Evolutionary conservation across 2,888 invertebrate species (phyloP), one percentile per base, ranked within the genome.

Genomic region (Tipula helvola): DNA sequence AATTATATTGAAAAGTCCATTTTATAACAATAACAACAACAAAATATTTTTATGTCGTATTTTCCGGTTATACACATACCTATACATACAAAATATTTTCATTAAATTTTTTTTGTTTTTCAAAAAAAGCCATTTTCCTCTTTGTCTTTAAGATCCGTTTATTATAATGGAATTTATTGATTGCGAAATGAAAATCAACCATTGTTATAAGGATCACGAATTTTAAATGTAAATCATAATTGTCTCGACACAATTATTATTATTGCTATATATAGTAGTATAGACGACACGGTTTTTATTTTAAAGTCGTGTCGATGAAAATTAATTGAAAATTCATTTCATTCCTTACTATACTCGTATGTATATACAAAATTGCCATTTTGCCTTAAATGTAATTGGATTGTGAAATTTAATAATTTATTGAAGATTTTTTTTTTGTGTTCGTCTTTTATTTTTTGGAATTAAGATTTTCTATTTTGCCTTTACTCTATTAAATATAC

Each of bases 141-240:
- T 28, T 71, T 71, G 71, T 71, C 71, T 71, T 57, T 57, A 57
- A 57, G 16, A 16, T 16, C 16, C 16, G 16, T 57, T 5, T 18
- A 57, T 7, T 39, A 39, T 28, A 71, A 71, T 71, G 10, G 71
- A 71, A 71, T 71, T 71, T 71, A 71, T 71, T 71, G 71, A 71
- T 28, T 28, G 28, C 28, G 28, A 28, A 28, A 28, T 71, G 28
- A 28, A 71, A 71, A 28, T 71, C 28, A 71, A 71, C 71, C 71
- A 71, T 71, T 71, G 71, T 71, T 71, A 18, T 3, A 28, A 28
- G 28, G 71, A 71, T 71, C 71, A 71, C 71, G 71, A 71, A 71
- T 71, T 71, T 71, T 71, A 71, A 71, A 71, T 71, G 71, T 71
- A 71, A 71, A 71, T 71, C 71, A 71, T 71, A 71, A 71, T 71